Conservation (phyloP, 1,140 invertebrate genomes). For the Streblospio benedicti region DNA sequence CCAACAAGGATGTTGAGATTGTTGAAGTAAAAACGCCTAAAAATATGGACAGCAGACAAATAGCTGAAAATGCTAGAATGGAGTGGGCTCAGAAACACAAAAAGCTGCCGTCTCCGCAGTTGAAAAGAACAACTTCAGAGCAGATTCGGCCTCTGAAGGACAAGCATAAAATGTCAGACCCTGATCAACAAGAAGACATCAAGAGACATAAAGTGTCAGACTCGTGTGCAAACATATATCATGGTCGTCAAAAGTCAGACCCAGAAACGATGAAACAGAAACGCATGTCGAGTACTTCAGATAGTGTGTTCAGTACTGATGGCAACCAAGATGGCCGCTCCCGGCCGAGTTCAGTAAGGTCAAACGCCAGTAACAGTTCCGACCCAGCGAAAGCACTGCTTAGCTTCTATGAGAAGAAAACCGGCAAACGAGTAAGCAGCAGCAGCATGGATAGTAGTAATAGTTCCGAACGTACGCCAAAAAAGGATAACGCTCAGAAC, state of each 20-base stretch:
- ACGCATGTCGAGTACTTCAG: no score
- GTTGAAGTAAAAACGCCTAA: no score
- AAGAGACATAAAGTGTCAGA: background rate
- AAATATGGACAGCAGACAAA: no score
- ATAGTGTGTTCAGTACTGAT: no score
- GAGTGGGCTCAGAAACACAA: constrained; percentile 5
- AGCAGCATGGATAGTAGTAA: constrained; percentile 4
- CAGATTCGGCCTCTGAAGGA: constrained; percentile 30
- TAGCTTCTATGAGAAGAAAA: constrained; percentile 72
- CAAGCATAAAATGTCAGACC: constrained; percentile 56
- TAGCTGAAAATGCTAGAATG: background rate
- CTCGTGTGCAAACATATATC: background rate
- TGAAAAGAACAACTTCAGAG: constrained; percentile 34
- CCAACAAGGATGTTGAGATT: no score
- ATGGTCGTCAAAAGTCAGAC: constrained; percentile 59
- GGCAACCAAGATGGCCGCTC: no score
- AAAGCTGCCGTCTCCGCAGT: constrained; percentile 2
- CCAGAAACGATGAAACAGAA: constrained; percentile 74
- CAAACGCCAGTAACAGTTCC: no score
- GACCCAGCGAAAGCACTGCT: constrained; percentile 73
- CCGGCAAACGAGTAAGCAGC: constrained; percentile 24
- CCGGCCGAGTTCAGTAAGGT: no score
- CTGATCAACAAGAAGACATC: background rate
- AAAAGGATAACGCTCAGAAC: no score
- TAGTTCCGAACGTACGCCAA: no score